These are phyloP conservation scores for Copsychus sechellarum DNA, from an alignment of 2,113 vertebrate genomes.

Conservation along the genomic window DNA sequence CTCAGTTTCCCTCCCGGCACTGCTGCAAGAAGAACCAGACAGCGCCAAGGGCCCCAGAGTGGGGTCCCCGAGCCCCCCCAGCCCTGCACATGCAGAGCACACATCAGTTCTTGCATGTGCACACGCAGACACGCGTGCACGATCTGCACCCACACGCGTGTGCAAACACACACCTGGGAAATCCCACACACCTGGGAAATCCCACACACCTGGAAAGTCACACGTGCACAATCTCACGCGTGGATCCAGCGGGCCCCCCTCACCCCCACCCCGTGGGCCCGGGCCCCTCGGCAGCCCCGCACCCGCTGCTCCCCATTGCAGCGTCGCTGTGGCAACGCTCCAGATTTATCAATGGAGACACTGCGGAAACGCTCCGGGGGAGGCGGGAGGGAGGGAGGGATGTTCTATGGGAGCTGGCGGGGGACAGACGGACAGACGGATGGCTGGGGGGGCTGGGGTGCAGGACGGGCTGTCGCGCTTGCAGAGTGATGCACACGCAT, in stretches of 20 bases:
- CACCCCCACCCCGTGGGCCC: rapidly evolving
- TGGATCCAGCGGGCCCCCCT: neutral
- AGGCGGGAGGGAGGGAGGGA: neutral
- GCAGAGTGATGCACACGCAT: rapidly evolving
- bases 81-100: neutral
- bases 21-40: neutral
- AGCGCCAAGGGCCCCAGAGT: rapidly evolving
- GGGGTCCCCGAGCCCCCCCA: neutral
- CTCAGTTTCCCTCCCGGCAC: neutral
- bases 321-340: constrained; percentile 8
- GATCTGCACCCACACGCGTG: neutral
- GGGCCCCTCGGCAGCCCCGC: neutral
- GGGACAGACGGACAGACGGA: neutral
- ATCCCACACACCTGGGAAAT: neutral
- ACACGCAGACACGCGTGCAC: rapidly evolving
- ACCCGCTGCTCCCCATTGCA: neutral
- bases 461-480: neutral
- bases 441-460: neutral
- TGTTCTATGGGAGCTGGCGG: neutral
- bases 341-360: constrained; percentile 47
- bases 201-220: neutral
- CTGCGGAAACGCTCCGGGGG: neutral
- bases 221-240: rapidly evolving
- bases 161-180: neutral
- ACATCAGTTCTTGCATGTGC: neutral